These are phyloP conservation scores for Philotrypesis tridentata DNA, from an alignment of 1,140 invertebrate genomes.

Conservation along the genomic window DNA sequence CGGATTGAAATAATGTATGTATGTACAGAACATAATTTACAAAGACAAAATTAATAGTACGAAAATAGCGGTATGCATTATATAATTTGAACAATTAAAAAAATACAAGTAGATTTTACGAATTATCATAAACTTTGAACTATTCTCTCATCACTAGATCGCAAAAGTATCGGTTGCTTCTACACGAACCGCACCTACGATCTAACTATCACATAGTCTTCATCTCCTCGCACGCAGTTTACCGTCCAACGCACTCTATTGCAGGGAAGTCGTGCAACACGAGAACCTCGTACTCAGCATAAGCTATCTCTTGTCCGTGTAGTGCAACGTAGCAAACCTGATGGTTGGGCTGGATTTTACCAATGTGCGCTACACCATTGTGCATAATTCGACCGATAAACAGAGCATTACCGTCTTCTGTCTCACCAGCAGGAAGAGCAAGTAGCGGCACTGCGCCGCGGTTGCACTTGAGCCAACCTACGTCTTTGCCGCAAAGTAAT, in stretches of 20 bases:
- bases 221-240: conserved; percentile 28
- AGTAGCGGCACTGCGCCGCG: conserved; percentile 60
- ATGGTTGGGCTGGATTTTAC: conserved; percentile 65
- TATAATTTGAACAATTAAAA: not conserved
- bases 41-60: too few species aligned
- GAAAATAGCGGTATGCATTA: too few species aligned
- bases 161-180: not conserved
- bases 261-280: conserved; percentile 54
- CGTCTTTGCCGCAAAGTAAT: conserved; percentile 57
- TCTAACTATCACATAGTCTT: not conserved
- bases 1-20: not conserved
- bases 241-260: conserved; percentile 61
- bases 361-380: conserved; percentile 60
- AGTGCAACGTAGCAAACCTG: conserved; percentile 62
- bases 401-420: conserved; percentile 61
- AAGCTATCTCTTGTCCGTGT: conserved; percentile 55
- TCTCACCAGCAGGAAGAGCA: conserved; percentile 62
- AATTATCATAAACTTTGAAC: not conserved
- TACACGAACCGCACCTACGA: too few species aligned
- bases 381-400: conserved; percentile 64
- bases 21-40: not conserved
- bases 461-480: conserved; percentile 60
- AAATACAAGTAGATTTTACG: not conserved
- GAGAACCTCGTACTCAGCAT: conserved; percentile 59
- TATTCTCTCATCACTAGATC: not conserved